Percentiles rank a stretch among this genome's conserved stretches.
Evolutionary conservation across 2,797 vertebrate genomes (phyloP).

Genomic region (Anguilla marmorata): DNA sequence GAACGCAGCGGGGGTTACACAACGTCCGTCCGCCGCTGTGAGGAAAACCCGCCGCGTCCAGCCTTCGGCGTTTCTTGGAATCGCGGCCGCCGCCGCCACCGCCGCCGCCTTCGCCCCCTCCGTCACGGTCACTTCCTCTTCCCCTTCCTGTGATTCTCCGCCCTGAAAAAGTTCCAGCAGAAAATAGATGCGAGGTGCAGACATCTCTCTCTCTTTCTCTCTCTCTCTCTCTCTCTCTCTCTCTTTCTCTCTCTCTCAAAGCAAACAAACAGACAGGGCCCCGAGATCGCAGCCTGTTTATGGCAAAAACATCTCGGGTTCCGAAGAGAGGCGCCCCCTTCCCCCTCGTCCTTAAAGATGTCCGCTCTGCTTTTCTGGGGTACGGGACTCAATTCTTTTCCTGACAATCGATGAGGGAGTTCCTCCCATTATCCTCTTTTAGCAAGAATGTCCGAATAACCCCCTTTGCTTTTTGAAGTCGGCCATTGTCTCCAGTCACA

Average conservation of each 20-base stretch:
- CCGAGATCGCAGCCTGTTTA: constrained; percentile 57
- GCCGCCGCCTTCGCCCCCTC: constrained; percentile 56
- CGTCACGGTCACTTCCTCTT: constrained; percentile 65
- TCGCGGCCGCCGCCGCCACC: constrained; percentile 52
- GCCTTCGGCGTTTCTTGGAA: constrained; percentile 57
- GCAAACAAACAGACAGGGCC: constrained; percentile 55
- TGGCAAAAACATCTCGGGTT: constrained; percentile 65
- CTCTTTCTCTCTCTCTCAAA: constrained; percentile 36
- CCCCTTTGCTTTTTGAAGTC: constrained; percentile 58
- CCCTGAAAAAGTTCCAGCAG: constrained; percentile 39
- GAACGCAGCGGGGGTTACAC: constrained; percentile 56
- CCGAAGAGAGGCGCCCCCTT: constrained; percentile 52
- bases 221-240: constrained; percentile 34
- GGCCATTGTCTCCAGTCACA: constrained; percentile 65
- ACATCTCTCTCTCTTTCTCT: constrained; percentile 25
- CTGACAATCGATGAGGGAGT: constrained; percentile 53
- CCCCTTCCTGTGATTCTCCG: constrained; percentile 70
- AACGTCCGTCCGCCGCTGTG: constrained; percentile 53
- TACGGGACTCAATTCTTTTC: constrained; percentile 46
- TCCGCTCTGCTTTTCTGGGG: constrained; percentile 21
- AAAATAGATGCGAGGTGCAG: constrained; percentile 55
- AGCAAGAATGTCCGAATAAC: constrained; percentile 66
- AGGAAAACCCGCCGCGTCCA: constrained; percentile 9
- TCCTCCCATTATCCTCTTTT: constrained; percentile 68
- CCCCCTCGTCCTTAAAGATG: constrained; percentile 36